Evolutionary conservation across 1,140 invertebrate species (phyloP).

Genomic region (Trichonephila inaurata): DNA sequence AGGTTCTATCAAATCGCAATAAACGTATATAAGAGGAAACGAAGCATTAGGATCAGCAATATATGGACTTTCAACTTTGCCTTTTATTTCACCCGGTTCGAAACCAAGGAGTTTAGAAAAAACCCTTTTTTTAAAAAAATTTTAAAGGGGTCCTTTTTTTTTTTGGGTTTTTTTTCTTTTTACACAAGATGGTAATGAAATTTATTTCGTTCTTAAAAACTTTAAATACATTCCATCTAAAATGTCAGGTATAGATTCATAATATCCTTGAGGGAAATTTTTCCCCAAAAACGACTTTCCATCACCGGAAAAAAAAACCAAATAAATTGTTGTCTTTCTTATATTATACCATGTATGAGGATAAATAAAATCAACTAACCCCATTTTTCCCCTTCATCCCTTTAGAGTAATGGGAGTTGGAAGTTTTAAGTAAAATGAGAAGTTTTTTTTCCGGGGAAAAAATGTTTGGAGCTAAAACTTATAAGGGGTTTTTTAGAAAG

Average conservation of each 20-base stretch:
- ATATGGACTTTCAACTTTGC: no score
- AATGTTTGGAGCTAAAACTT: not conserved
- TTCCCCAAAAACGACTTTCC: not conserved
- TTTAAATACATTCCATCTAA: not conserved
- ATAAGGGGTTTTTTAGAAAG: not conserved
- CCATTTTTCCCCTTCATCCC: conserved; percentile 6
- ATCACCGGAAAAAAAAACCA: no score
- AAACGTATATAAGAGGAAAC: no score
- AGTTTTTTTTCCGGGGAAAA: not conserved
- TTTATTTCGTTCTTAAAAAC: not conserved
- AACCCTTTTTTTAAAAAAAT: not conserved
- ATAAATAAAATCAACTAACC: no score
- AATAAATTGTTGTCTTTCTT: not conserved
- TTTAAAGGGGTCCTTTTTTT: not conserved
- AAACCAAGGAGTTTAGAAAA: no score
- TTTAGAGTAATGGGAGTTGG: not conserved
- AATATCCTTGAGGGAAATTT: not conserved
- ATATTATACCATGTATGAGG: conserved; percentile 17
- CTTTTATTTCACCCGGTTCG: no score
- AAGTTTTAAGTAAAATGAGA: not conserved
- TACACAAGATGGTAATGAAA: not conserved
- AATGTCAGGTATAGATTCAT: conserved; percentile 15
- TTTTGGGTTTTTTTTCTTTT: not conserved
- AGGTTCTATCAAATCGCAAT: no score
- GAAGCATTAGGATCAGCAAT: no score